Percentiles rank a stretch among this genome's conserved stretches.
phyloP scores from a whole-genome alignment of 1,140 invertebrate genomes.

The Scaptomyza pallida region DNA sequence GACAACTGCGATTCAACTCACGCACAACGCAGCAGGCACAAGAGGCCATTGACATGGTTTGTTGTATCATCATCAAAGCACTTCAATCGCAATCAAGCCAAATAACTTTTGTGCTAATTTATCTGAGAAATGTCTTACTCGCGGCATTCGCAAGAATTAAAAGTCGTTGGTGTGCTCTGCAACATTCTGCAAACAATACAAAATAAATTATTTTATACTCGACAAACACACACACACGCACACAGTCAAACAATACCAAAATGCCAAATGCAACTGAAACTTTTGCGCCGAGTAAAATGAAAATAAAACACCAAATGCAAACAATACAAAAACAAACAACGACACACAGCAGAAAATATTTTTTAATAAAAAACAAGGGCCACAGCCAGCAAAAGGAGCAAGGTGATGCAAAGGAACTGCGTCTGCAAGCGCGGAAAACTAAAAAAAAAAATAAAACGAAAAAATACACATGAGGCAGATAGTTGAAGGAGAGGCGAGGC shows the following conservation, averaged over 20 bases:
- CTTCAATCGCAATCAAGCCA: constrained; percentile 50
- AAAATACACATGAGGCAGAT: constrained; percentile 6
- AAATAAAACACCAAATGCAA: constrained; percentile 51
- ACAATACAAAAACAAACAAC: constrained; percentile 60
- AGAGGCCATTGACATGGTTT: constrained; percentile 37
- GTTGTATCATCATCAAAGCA: constrained; percentile 42
- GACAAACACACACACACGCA: constrained; percentile 2
- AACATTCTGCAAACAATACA: constrained; percentile 48
- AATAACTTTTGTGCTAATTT: constrained; percentile 70
- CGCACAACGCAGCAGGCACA: too few species aligned
- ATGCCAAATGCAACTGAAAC: constrained; percentile 47
- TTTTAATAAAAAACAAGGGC: constrained; percentile 42
- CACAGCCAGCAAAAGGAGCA: neutral
- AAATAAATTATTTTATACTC: constrained; percentile 58
- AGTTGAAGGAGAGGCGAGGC: neutral
- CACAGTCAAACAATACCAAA: constrained; percentile 50
- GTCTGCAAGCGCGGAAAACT: constrained; percentile 26
- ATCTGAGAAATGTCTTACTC: constrained; percentile 40
- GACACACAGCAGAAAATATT: constrained; percentile 44
- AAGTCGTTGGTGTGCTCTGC: constrained; percentile 40
- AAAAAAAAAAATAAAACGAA: constrained; percentile 12
- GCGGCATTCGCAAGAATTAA: constrained; percentile 51
- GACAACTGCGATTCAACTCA: constrained; percentile 33
- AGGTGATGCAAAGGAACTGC: constrained; percentile 25
- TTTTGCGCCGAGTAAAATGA: constrained; percentile 31